Evolutionary conservation across 2,797 vertebrate species (phyloP).

Genomic region (Acrossocheilus wenchowensis): DNA sequence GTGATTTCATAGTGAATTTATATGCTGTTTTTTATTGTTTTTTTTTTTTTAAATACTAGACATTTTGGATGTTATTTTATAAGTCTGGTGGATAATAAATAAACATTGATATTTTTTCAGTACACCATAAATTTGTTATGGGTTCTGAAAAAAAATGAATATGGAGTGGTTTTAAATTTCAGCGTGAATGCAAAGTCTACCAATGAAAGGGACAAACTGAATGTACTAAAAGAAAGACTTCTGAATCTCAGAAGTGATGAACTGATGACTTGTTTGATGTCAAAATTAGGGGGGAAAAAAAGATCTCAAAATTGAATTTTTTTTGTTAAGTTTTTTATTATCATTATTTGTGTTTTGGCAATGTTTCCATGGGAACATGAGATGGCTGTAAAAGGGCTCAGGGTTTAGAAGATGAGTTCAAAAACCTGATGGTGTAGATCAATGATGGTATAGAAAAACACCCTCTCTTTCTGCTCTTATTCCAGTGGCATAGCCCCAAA

Average conservation of each 20-base stretch:
- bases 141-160: background rate
- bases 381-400: slow-evolving; percentile 52
- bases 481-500: slow-evolving; percentile 23
- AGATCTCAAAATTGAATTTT: background rate
- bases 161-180: background rate
- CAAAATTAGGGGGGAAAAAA: background rate
- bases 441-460: slow-evolving; percentile 54
- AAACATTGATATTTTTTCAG: background rate
- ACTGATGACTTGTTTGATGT: background rate
- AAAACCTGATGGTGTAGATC: slow-evolving; percentile 55
- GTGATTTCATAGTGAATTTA: background rate
- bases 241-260: background rate
- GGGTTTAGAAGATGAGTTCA: slow-evolving; percentile 50
- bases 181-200: background rate
- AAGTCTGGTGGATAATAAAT: background rate
- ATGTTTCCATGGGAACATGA: slow-evolving; percentile 63
- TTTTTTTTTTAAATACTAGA: background rate
- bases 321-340: slow-evolving; percentile 59
- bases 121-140: background rate
- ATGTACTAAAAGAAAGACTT: background rate
- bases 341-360: slow-evolving; percentile 50
- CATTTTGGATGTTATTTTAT: background rate
- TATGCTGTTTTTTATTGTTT: background rate
- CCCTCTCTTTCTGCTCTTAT: slow-evolving; percentile 28
- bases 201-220: background rate